Evolutionary conservation across 2,797 vertebrate species (phyloP).

Genomic region (Hoplostethus mediterraneus): DNA sequence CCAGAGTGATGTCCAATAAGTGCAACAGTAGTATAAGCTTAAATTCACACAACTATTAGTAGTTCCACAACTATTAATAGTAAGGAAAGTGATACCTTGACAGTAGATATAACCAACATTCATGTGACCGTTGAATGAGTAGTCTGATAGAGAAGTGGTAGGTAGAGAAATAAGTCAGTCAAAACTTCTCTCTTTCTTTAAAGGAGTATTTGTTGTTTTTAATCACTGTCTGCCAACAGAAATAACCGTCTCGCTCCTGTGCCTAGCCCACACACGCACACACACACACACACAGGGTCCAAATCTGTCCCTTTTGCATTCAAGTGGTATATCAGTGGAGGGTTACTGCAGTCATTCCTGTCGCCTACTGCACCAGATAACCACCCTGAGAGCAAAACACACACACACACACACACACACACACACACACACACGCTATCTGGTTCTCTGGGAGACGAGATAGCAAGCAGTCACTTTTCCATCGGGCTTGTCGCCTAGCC

Average conservation of each 20-base stretch:
- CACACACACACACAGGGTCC: slow-evolving; percentile 29
- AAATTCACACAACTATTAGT: too few relatives aligned
- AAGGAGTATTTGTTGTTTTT: slow-evolving; percentile 1
- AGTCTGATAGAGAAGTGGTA: too few relatives aligned
- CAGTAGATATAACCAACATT: too few relatives aligned
- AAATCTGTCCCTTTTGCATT: slow-evolving; percentile 45
- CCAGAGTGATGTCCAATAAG: too few relatives aligned
- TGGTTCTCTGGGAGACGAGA: slow-evolving; percentile 45
- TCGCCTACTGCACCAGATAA: slow-evolving; percentile 67
- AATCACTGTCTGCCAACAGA: slow-evolving; percentile 53
- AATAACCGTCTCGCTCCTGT: slow-evolving; percentile 32
- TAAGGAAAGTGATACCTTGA: too few relatives aligned
- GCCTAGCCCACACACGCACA: slow-evolving; percentile 28
- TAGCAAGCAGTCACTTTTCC: slow-evolving; percentile 56
- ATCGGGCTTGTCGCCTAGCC: slow-evolving; percentile 14
- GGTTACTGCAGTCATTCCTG: slow-evolving; percentile 60
- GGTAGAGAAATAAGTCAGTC: too few relatives aligned
- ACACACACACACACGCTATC: slow-evolving; percentile 41
- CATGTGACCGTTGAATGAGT: too few relatives aligned
- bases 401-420: slow-evolving; percentile 21
- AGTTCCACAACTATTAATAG: too few relatives aligned
- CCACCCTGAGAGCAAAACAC: slow-evolving; percentile 53
- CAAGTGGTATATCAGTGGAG: slow-evolving; percentile 59
- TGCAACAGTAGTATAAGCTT: too few relatives aligned
- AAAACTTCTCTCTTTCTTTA: too few relatives aligned